Evolutionary conservation across 2,113 vertebrate species (phyloP).

Genomic region (Ptilorrhoa leucosticta): DNA sequence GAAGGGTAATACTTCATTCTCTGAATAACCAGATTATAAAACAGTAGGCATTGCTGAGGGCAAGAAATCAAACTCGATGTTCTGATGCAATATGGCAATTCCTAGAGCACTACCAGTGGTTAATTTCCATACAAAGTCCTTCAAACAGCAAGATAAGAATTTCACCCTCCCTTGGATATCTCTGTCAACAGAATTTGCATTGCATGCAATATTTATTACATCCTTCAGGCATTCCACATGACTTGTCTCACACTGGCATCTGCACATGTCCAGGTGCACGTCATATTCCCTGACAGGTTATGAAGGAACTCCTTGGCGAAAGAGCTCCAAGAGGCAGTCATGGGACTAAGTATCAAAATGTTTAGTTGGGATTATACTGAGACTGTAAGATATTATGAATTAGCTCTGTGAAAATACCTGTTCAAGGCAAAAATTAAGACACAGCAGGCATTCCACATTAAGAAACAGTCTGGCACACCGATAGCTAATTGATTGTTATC

Average conservation of each 20-base stretch:
- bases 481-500: background rate
- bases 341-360: background rate
- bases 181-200: slow-evolving; percentile 10
- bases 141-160: background rate
- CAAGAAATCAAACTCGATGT: background rate
- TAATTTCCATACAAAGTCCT: slow-evolving; percentile 18
- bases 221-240: background rate
- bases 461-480: background rate
- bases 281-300: background rate
- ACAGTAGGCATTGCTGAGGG: background rate
- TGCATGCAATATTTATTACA: background rate
- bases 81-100: background rate
- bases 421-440: slow-evolving; percentile 9
- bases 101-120: background rate
- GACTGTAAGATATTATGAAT: background rate
- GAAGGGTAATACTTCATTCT: background rate
- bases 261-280: background rate
- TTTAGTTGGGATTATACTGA: background rate
- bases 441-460: background rate
- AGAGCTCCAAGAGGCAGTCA: background rate
- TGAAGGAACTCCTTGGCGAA: background rate
- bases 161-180: background rate
- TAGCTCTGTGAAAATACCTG: background rate
- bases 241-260: background rate
- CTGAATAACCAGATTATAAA: background rate